phyloP scores from a whole-genome alignment of 1,140 invertebrate genomes.

The Zaprionus africanus region DNA sequence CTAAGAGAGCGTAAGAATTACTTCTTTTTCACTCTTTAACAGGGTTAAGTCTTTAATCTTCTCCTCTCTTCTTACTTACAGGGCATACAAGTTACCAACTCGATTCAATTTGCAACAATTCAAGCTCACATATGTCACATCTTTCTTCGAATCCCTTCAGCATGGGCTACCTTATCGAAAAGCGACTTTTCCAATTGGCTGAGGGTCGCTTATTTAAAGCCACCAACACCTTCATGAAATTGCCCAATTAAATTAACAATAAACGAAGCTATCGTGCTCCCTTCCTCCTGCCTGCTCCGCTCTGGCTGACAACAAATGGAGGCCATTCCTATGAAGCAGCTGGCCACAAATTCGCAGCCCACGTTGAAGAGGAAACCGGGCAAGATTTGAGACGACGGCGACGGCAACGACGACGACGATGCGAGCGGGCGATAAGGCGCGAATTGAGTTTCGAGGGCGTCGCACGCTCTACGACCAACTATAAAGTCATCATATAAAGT shows the following conservation, averaged over 20 bases:
- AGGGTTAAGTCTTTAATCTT: no score
- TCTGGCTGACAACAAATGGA: slow-evolving; percentile 51
- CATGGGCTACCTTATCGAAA: slow-evolving; percentile 21
- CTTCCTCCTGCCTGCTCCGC: background rate
- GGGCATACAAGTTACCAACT: background rate
- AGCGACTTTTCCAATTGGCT: slow-evolving; percentile 45
- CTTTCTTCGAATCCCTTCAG: background rate
- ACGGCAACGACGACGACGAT: slow-evolving; percentile 52
- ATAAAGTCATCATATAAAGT: slow-evolving; percentile 63
- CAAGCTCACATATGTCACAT: slow-evolving; percentile 2
- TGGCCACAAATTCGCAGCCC: slow-evolving; percentile 71
- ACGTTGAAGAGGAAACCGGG: slow-evolving; percentile 71
- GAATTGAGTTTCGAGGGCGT: slow-evolving; percentile 72
- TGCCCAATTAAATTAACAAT: slow-evolving; percentile 81
- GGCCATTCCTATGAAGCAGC: slow-evolving; percentile 53
- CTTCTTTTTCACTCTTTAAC: no score
- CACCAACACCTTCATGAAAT: slow-evolving; percentile 75
- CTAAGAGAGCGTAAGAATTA: background rate
- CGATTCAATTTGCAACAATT: background rate
- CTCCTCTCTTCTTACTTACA: background rate
- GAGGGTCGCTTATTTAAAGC: slow-evolving; percentile 49
- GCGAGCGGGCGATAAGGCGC: slow-evolving; percentile 66
- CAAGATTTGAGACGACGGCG: slow-evolving; percentile 44
- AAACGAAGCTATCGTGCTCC: slow-evolving; percentile 52
- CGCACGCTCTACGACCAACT: slow-evolving; percentile 69